Evolutionary conservation across 1,140 invertebrate genomes (phyloP).

Genomic region (Drosophila quadrilineata): DNA sequence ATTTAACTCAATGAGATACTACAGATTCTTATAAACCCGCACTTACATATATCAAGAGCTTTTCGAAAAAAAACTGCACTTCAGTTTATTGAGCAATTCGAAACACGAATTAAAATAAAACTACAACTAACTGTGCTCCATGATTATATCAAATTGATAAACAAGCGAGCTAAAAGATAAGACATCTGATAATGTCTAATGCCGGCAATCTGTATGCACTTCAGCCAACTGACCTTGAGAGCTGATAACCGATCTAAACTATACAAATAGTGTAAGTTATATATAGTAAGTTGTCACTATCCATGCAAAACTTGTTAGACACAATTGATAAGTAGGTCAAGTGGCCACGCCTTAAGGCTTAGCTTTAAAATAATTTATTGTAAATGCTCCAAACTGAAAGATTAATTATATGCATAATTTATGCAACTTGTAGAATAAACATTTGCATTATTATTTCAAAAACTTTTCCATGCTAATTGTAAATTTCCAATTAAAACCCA

Average conservation of each 20-base stretch:
- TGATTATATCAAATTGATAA: no score
- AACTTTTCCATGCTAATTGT: slow-evolving; percentile 37
- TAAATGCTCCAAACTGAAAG: no score
- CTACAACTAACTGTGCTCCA: no score
- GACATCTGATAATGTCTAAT: neutral
- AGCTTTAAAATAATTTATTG: no score
- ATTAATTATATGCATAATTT: no score
- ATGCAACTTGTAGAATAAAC: slow-evolving; percentile 11
- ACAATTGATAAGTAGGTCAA: slow-evolving; percentile 19
- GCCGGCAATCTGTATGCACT: neutral
- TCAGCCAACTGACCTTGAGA: slow-evolving; percentile 5
- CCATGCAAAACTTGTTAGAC: slow-evolving; percentile 12
- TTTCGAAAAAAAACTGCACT: neutral
- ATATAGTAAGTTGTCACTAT: neutral
- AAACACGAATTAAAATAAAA: neutral
- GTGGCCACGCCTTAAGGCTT: slow-evolving; percentile 7
- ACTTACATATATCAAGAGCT: no score
- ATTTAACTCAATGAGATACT: no score
- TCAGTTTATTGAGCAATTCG: neutral
- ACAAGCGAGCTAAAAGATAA: no score
- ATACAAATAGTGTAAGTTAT: no score
- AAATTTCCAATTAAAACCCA: slow-evolving; percentile 43
- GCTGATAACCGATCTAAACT: neutral
- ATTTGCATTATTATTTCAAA: neutral
- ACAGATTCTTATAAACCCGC: no score